Evolutionary conservation across 2,113 vertebrate species (phyloP), one percentile per base, ranked within the genome.

Genomic region (Lepus europaeus): DNA sequence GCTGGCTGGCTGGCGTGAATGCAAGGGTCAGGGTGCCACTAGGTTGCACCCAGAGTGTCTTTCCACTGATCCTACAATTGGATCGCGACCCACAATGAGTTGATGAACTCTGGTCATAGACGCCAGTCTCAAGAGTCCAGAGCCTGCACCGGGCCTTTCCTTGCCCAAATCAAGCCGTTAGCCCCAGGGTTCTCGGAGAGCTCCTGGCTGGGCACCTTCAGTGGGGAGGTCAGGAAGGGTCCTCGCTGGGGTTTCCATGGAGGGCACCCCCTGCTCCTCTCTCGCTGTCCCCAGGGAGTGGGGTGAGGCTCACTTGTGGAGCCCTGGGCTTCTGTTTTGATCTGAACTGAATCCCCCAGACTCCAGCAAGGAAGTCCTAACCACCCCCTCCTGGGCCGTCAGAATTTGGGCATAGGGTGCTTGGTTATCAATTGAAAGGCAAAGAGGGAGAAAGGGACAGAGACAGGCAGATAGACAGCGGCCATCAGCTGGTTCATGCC

Each of bases 51-150:
- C 86, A 92, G 82, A 91, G 96, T 92, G 95, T 94, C 92, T 81
- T 90, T 93, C 59, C 86, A 61, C 88, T 97, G 93, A 96, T n/a
- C 45, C 45, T 7, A 45, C 45, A 7, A 45, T 45, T 74, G 84
- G 84, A 91, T 90, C 64, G 68, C 49, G 74, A 93, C 91, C 96
- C 63, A 87, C 73, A 17, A 89, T 13, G 3, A 10, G 64, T 77
- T 93, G 90, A 96, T 96, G 95, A 95, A 74, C 92, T 79, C 89
- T 17, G 88, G 16, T 27, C 53, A 64, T 86, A 89, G 88, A 80
- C 20, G 7, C 83, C 90, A 87, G 74, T 85, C 88, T 88, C 36
- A 81, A 82, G 88, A 79, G 69, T 78, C 89, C 87, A 79, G 64
- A 96, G 90, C 12, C 87, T 73, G 76, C 29, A 59, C 27, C 4